These are phyloP conservation scores for Calidris pugnax DNA, from an alignment of 2,113 vertebrate species.

Conservation along the genomic window DNA sequence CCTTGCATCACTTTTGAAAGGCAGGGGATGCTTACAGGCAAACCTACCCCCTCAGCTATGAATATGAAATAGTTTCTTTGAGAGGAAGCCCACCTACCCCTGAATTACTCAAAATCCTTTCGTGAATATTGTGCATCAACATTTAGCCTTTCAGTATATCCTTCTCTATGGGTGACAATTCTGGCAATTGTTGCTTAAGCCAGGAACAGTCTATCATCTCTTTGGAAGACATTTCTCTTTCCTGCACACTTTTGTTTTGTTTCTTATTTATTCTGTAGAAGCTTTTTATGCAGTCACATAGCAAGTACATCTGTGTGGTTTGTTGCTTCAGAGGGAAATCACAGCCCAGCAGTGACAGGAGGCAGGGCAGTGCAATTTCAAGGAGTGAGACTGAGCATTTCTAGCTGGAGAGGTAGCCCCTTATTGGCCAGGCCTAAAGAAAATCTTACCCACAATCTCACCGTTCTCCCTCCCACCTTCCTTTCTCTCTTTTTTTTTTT, in stretches of 20 bases:
- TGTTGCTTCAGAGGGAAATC: not conserved
- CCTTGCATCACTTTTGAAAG: not conserved
- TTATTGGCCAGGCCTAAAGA: not conserved
- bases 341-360: not conserved
- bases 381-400: not conserved
- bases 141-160: not conserved
- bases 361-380: not conserved
- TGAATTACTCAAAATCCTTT: not conserved
- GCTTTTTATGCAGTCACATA: not conserved
- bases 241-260: not conserved
- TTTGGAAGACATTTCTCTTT: not conserved
- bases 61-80: not conserved
- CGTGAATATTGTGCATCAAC: not conserved
- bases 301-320: not conserved
- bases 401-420: not conserved
- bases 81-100: not conserved
- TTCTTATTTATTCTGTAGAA: not conserved
- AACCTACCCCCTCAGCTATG: not conserved
- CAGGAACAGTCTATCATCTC: not conserved
- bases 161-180: not conserved
- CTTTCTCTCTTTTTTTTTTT: too few species aligned
- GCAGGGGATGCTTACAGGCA: not conserved
- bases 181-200: not conserved
- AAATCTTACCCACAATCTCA: not conserved
- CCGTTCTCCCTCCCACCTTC: not conserved